Evolutionary conservation across 2,888 invertebrate genomes (phyloP).

Genomic region (Deilephila porcellus): DNA sequence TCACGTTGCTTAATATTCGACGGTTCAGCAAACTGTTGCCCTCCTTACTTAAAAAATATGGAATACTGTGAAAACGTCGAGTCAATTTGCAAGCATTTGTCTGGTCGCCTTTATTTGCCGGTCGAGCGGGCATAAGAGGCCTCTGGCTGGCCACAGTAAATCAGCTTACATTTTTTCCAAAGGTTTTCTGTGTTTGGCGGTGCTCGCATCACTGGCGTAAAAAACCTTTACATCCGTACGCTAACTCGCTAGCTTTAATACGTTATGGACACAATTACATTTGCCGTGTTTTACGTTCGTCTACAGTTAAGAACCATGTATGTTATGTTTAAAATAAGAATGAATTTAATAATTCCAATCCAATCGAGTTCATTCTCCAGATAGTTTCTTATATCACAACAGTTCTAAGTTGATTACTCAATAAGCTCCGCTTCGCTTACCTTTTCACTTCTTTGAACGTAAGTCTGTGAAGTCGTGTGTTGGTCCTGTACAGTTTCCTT

Average conservation of each 20-base stretch:
- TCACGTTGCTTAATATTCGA: conserved; percentile 46
- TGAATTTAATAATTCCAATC: too few relatives aligned
- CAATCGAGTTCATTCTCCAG: too few relatives aligned
- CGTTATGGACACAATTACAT: conserved; percentile 36
- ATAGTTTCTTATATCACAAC: too few relatives aligned
- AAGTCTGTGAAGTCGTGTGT: too few relatives aligned
- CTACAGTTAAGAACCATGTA: neutral
- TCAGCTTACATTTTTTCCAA: conserved; percentile 83
- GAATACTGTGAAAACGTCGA: conserved; percentile 78
- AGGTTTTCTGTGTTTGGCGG: conserved; percentile 80
- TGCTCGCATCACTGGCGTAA: conserved; percentile 72
- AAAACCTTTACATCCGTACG: conserved; percentile 71
- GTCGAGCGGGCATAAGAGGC: conserved; percentile 73
- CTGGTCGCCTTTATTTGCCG: conserved; percentile 83
- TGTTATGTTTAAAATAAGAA: neutral
- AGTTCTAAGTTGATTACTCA: too few relatives aligned
- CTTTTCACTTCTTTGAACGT: too few relatives aligned
- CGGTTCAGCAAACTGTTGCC: conserved; percentile 54
- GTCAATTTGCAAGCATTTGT: conserved; percentile 83
- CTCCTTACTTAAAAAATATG: conserved; percentile 68
- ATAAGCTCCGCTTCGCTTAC: too few relatives aligned
- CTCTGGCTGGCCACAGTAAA: conserved; percentile 76
- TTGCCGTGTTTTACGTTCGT: conserved; percentile 26
- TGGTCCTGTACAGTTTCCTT: too few relatives aligned
- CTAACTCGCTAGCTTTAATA: conserved; percentile 61